Evolutionary conservation across 2,113 vertebrate species (phyloP).

Genomic region (Brienomyrus brachyistius): DNA sequence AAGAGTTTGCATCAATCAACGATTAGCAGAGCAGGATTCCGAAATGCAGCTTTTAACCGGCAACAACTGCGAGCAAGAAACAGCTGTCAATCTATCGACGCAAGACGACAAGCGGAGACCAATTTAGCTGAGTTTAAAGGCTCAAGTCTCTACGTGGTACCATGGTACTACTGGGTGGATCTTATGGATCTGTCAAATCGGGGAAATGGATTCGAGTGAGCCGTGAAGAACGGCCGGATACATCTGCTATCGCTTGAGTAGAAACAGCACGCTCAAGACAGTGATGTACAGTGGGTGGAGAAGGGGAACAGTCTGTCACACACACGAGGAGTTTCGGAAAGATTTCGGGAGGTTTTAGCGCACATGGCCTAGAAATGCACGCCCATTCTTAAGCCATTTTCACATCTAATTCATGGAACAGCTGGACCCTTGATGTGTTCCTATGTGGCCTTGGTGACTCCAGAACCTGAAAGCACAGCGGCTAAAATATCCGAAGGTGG

Average conservation of each 20-base stretch:
- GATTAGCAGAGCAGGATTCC: neutral
- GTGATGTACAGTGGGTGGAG: neutral
- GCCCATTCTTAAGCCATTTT: neutral
- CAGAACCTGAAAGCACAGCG: neutral
- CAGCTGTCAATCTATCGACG: neutral
- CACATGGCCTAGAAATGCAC: neutral
- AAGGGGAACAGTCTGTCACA: neutral
- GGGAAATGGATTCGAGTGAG: slow-evolving; percentile 2
- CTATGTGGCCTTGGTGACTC: neutral
- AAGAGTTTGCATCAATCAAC: neutral
- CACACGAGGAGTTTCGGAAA: neutral
- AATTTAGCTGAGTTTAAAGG: neutral
- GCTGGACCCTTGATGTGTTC: neutral
- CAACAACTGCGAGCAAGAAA: neutral
- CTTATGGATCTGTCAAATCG: neutral
- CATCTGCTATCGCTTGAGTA: slow-evolving; percentile 6
- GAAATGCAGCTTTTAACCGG: neutral
- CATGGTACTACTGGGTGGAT: neutral
- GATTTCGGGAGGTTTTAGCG: neutral
- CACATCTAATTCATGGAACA: neutral
- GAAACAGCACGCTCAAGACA: slow-evolving; percentile 4
- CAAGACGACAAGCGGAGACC: neutral
- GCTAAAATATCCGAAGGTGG: neutral
- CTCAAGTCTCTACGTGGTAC: neutral
- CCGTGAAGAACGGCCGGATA: neutral